These are phyloP conservation scores for Mizuhopecten yessoensis DNA, from an alignment of 1,140 invertebrate species.

Conservation along the genomic window DNA sequence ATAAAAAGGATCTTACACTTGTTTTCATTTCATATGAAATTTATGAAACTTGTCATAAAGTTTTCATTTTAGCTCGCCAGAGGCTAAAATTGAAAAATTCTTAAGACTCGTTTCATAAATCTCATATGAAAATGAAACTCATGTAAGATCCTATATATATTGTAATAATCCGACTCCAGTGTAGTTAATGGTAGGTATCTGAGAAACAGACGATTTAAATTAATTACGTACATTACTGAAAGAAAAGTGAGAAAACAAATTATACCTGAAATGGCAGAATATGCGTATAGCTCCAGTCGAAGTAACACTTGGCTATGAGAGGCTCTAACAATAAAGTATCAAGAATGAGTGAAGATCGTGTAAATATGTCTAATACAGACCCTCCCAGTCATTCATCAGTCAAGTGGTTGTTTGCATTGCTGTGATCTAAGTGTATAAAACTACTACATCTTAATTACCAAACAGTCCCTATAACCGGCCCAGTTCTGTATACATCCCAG, in stretches of 20 bases:
- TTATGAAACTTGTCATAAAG: too few relatives aligned
- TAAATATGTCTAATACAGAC: neutral
- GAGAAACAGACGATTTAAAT: too few relatives aligned
- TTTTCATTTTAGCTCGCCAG: too few relatives aligned
- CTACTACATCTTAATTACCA: slow-evolving; percentile 19
- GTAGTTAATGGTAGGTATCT: too few relatives aligned
- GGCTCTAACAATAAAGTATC: neutral
- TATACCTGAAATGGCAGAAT: neutral
- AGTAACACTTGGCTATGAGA: neutral
- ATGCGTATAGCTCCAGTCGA: neutral
- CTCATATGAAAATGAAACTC: too few relatives aligned
- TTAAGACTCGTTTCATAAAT: too few relatives aligned
- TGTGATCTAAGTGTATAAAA: slow-evolving; percentile 39
- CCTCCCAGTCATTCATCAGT: slow-evolving; percentile 37
- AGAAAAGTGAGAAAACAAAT: neutral
- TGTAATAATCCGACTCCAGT: too few relatives aligned
- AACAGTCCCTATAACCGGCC: neutral
- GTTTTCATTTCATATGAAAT: too few relatives aligned
- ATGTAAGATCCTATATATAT: too few relatives aligned
- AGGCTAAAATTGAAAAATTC: too few relatives aligned
- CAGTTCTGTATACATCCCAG: neutral
- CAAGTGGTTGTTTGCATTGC: slow-evolving; percentile 6
- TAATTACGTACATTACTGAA: too few relatives aligned
- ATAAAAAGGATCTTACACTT: too few relatives aligned
- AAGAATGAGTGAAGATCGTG: slow-evolving; percentile 9